These are phyloP conservation scores for Zosterops lateralis DNA, from an alignment of 2,113 vertebrate genomes.

Conservation along the genomic window DNA sequence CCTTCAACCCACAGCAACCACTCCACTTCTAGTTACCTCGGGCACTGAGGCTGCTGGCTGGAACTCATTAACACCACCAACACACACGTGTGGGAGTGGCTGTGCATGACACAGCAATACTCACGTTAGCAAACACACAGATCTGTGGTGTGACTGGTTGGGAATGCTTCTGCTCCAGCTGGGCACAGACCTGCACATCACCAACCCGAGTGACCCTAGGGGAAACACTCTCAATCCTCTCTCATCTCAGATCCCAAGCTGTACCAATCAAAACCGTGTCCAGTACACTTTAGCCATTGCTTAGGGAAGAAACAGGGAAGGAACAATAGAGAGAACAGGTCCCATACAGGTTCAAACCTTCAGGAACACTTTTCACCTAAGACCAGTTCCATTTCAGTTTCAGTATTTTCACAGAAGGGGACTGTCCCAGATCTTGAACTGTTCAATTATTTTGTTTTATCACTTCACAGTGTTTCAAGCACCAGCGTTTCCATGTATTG, in stretches of 20 bases:
- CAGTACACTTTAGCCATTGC: neutral
- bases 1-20: constrained; percentile 31
- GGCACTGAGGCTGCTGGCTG: constrained; percentile 32
- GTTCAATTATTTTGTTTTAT: constrained; percentile 68
- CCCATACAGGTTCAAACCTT: constrained; percentile 43
- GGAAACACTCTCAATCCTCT: constrained; percentile 51
- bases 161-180: neutral
- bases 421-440: constrained; percentile 81
- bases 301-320: constrained; percentile 24
- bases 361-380: constrained; percentile 66
- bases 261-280: constrained; percentile 54
- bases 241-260: constrained; percentile 55
- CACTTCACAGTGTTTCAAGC: constrained; percentile 99
- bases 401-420: constrained; percentile 73
- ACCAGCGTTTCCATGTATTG: constrained; percentile 93
- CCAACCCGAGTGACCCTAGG: neutral
- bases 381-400: constrained; percentile 71
- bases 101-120: neutral
- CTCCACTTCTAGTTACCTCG: neutral
- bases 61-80: neutral
- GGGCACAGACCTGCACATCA: constrained; percentile 5
- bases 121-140: neutral
- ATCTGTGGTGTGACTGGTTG: neutral
- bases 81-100: neutral
- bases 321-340: constrained; percentile 60